Evolutionary conservation across 2,113 vertebrate genomes (phyloP), one percentile per base, ranked within the genome.

Genomic region (Notarius quadriscutis): DNA sequence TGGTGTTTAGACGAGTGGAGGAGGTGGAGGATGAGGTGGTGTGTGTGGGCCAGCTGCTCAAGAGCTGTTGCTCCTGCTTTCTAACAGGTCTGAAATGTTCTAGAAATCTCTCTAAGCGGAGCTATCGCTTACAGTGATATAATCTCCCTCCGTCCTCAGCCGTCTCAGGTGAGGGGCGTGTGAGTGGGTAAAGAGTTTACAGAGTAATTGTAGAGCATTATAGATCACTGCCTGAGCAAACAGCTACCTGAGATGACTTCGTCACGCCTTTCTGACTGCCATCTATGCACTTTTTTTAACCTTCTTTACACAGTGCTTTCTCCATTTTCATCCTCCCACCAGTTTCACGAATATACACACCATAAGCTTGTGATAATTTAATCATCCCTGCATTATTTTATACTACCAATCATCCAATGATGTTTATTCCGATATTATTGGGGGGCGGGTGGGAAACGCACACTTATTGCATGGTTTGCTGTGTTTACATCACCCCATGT

Each of bases 201-300:
- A 62, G 81, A 80, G 83, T 82, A 79, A 83, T 90, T 81, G 84
- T 53, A 72, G 74, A 80, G 48, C 72, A 48, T 84, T 41, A 84
- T 84, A 75, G 67, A 82, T 75, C 81, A 85, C 81, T 81, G 84
- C 60, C 53, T 88, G 79, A 87, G 88, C 75, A 53, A 81, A 60
- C 30, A 65, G 77, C 67, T 84, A 88, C 89, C 83, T 72, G 80
- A 74, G 65, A 50, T 22, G 34, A 77, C 80, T 34, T 81, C 53
- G 63, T 60, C n/a, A 58, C 48, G 55, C 53, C 18, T n/a, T 62
- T 55, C 30, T 51, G 62, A 50, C 18, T 22, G 10, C 8, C 18
- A 41, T 34, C 15, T 7, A 3, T n/a, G 11, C 10, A 12, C 2
- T 25, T n/a, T 51, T 77, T 6, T 22, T 25, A 25, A 25, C 4